Conservation (phyloP, 2,888 invertebrate genomes). For the Orthonychiurus folsomi region DNA sequence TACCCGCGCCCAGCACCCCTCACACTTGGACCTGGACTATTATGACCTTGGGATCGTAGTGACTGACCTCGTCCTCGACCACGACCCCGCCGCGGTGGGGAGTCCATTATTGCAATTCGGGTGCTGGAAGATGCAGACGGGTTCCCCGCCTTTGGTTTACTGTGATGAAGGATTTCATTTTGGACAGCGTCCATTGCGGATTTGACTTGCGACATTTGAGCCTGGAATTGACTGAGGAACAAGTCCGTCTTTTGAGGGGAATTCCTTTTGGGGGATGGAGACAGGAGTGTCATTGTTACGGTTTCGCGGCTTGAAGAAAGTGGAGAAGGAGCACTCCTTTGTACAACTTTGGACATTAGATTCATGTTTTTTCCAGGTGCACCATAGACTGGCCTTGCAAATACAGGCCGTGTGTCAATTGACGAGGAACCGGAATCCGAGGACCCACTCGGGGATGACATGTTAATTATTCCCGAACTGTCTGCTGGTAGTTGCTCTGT, state of each 20-base stretch:
- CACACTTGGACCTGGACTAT: not conserved
- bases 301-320: conserved; percentile 12
- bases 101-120: not conserved
- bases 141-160: not conserved
- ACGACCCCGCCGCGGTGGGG: not conserved
- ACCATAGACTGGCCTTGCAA: conserved; percentile 2
- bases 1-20: not conserved
- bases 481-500: conserved; percentile 35
- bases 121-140: not conserved
- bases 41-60: not conserved
- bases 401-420: conserved; percentile 14
- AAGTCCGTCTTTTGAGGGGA: conserved; percentile 28
- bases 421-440: conserved; percentile 30
- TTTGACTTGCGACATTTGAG: conserved; percentile 40
- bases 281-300: conserved; percentile 7
- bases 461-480: conserved; percentile 29
- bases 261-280: conserved; percentile 3
- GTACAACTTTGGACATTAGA: conserved; percentile 33
- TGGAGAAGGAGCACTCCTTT: conserved; percentile 17
- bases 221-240: conserved; percentile 26
- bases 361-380: conserved; percentile 26
- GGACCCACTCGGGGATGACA: conserved; percentile 34
- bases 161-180: conserved; percentile 24
- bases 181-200: conserved; percentile 38
- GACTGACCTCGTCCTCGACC: not conserved